These are phyloP conservation scores for Marmota monax DNA, from an alignment of 2,113 vertebrate genomes.

Conservation along the genomic window DNA sequence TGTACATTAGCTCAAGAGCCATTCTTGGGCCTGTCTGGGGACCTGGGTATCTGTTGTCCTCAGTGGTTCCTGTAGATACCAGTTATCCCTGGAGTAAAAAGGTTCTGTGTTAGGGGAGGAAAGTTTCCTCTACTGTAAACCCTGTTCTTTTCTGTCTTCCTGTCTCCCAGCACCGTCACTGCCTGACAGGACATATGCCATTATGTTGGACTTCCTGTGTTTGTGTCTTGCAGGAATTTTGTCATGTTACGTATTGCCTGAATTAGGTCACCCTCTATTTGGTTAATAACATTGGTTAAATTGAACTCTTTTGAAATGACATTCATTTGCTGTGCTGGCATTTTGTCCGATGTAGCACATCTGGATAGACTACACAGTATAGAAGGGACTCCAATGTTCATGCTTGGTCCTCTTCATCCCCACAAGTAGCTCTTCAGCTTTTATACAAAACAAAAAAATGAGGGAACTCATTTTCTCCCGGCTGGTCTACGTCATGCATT, in stretches of 20 bases:
- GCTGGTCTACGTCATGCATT: not conserved
- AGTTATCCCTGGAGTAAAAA: not conserved
- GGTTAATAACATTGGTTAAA: not conserved
- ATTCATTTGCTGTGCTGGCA: not conserved
- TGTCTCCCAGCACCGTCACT: not conserved
- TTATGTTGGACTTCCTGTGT: not conserved
- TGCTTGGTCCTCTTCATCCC: not conserved
- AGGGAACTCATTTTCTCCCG: not conserved
- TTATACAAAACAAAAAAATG: not conserved
- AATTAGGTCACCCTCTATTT: not conserved
- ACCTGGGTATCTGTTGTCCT: constrained; percentile 55
- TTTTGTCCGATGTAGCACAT: not conserved
- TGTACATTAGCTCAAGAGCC: not conserved
- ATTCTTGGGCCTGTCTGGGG: not conserved
- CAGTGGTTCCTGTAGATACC: constrained; percentile 14
- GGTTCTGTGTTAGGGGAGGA: not conserved
- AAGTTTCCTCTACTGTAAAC: not conserved
- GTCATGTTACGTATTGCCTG: not conserved
- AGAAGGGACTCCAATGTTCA: not conserved
- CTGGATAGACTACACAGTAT: not conserved
- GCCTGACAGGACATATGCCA: accelerated
- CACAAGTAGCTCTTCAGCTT: not conserved
- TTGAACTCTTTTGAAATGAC: not conserved
- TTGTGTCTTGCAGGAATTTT: not conserved
- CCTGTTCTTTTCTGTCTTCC: not conserved